phyloP scores from a whole-genome alignment of 1,140 invertebrate species.

The Vollenhovia emeryi region DNA sequence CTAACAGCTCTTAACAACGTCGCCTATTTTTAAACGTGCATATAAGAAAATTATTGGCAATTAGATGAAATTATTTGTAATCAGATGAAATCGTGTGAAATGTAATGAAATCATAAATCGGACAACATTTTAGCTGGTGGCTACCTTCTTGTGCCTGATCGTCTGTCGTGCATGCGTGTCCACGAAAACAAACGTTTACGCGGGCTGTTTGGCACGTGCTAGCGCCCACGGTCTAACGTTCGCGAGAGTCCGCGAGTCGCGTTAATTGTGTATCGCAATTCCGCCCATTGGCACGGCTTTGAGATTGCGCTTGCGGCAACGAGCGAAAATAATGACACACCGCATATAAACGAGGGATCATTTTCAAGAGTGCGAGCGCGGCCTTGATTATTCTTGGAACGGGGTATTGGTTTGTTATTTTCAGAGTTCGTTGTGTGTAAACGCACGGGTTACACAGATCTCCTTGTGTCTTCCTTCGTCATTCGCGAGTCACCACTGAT shows the following conservation, averaged over 20 bases:
- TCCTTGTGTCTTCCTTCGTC: neutral
- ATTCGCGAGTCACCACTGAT: slow-evolving; percentile 19
- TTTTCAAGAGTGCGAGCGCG: slow-evolving; percentile 50
- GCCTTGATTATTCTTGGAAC: slow-evolving; percentile 57
- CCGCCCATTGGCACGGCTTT: neutral
- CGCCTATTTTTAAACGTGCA: too few species aligned
- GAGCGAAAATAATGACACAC: slow-evolving; percentile 23
- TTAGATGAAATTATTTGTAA: too few species aligned
- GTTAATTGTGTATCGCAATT: neutral
- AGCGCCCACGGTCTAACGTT: neutral
- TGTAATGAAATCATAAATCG: too few species aligned
- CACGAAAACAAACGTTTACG: neutral
- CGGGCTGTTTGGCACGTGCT: neutral
- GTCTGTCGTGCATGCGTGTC: neutral
- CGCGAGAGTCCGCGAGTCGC: neutral
- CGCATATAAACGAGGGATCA: slow-evolving; percentile 42
- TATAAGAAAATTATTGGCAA: too few species aligned
- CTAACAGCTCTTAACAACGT: too few species aligned
- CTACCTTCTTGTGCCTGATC: too few species aligned
- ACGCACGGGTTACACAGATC: slow-evolving; percentile 19
- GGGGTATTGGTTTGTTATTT: slow-evolving; percentile 57
- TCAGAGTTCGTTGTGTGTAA: slow-evolving; percentile 46
- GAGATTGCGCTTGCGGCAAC: neutral
- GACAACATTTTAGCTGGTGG: too few species aligned
- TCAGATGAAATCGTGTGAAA: too few species aligned